Base-by-base conservation (phyloP, 2,113 vertebrate genomes). In the Menidia beryllina region DNA sequence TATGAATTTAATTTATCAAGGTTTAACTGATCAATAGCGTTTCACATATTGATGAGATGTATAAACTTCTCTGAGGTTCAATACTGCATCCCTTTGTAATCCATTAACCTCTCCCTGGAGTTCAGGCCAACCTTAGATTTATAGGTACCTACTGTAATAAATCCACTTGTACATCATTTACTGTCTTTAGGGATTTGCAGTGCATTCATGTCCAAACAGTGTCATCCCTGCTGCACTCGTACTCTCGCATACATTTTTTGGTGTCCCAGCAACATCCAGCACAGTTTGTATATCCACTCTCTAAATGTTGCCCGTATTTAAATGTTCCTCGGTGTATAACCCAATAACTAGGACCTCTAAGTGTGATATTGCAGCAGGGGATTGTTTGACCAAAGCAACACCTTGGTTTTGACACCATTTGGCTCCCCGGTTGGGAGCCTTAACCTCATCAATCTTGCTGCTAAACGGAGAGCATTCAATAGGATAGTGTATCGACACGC, bases 61-160 rank as follows among this genome's bases (percentile, higher is more conserved):
- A 93, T 93, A 93, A 93, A 94, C 94, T 93, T 93, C 91, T 88
- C 75, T 0, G 75, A 87, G 91, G 93, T 89, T 94, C 93, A 77
- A 94, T 94, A 92, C 88, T 84, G 86, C 92, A 93, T 93, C 92
- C 92, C 91, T 94, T 94, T 93, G 93, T 94, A 94, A 94, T 94
- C 94, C 93, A 94, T 94, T 94, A 94, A 94, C 94, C 92, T 94
- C 92, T 93, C 93, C 92, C 93, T 86, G 88, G 94, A 94, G 94
- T 93, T 94, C 91, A 93, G 90, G 81, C 91, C 91, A 88, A 88
- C 90, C 91, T 90, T 89, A 94, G 92, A 94, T 94, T 94, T 94
- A 94, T 94, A 90, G 89, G 79, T 77, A 87, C 89, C 88, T 83
- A 75, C 89, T 89, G 91, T 94, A 92, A 94, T 94, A 94, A 94